Percentiles rank a stretch among this genome's conserved stretches.
Conservation (phyloP, 2,113 vertebrate species). For the Catagonus wagneri region DNA sequence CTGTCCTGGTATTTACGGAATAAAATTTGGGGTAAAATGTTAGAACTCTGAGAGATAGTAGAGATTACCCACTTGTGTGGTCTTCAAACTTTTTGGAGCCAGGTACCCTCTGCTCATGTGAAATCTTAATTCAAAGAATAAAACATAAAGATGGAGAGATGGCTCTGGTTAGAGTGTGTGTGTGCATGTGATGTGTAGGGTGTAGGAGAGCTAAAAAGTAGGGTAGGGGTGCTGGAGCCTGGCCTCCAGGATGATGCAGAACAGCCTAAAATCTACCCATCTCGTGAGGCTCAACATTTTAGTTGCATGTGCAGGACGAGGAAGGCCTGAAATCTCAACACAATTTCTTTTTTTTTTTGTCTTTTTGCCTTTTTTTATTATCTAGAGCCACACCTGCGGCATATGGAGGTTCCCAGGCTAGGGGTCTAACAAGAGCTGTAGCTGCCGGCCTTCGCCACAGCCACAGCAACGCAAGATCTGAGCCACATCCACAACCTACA, state of each 20-base stretch:
- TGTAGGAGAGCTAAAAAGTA: not conserved
- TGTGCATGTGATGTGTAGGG: not conserved
- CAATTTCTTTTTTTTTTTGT: too few relatives aligned
- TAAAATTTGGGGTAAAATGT: constrained; percentile 4
- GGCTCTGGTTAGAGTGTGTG: not conserved
- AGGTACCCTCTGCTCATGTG: not conserved
- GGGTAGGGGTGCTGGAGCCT: not conserved
- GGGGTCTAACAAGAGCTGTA: too few relatives aligned
- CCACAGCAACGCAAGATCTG: too few relatives aligned
- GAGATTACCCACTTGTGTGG: not conserved
- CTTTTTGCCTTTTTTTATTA: too few relatives aligned
- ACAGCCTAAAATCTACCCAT: not conserved
- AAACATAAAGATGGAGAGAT: not conserved
- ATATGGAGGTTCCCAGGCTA: too few relatives aligned
- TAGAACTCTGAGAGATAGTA: not conserved
- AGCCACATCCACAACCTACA: too few relatives aligned
- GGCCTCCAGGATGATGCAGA: not conserved
- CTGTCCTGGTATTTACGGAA: not conserved
- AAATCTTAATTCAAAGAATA: not conserved
- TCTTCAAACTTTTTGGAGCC: not conserved
- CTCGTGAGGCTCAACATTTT: not conserved
- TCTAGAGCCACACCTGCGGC: too few relatives aligned
- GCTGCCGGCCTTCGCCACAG: too few relatives aligned
- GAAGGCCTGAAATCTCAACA: not conserved
- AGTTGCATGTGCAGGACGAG: not conserved